Evolutionary conservation across 2,888 invertebrate species (phyloP), one percentile per base, ranked within the genome.

Genomic region (Drosophila subquinaria): DNA sequence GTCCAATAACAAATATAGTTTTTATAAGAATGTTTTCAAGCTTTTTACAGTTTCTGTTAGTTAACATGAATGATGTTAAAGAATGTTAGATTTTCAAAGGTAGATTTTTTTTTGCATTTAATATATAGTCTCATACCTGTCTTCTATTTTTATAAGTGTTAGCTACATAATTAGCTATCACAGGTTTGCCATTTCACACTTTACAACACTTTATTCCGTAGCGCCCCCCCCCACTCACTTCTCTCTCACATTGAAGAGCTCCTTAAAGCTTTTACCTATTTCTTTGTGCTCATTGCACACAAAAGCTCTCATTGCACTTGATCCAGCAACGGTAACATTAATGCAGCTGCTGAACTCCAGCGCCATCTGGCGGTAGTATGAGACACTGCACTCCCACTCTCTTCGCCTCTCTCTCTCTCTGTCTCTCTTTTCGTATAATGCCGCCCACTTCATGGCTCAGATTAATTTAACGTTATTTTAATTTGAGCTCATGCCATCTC

Each of bases 391-490:
- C 53, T 40, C 40, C n/a, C 9, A 13, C 20, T 33, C n/a, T 10
- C 40, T 23, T 5, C 1, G 30, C 30, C 10, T 6, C 36, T 30
- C n/a, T 27, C 55, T 11, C 48, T 23, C 15, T 2, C 35, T 38
- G 1, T 11, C 20, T 9, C 27, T 23, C 35, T 51, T 9, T 38
- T 47, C 10, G 17, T 23, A 15, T 87, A 81, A 80, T 83, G 85
- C 53, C 68, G 57, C 70, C 81, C 89, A 67, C 65, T 62, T 59
- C 67, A 71, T 74, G 64, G 61, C 88, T 85, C 90, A 79, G 79
- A 85, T 89, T 88, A 82, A 85, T 88, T 85, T 82, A 85, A 76
- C 76, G 88, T 90, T 88, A 85, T 88, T 85, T 89, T 77, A 85
- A 85, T 85, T 89, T 79, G 76, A 85, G 79, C 79, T 75, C n/a